phyloP scores from a whole-genome alignment of 2,113 vertebrate species.

The Podarcis raffonei region DNA sequence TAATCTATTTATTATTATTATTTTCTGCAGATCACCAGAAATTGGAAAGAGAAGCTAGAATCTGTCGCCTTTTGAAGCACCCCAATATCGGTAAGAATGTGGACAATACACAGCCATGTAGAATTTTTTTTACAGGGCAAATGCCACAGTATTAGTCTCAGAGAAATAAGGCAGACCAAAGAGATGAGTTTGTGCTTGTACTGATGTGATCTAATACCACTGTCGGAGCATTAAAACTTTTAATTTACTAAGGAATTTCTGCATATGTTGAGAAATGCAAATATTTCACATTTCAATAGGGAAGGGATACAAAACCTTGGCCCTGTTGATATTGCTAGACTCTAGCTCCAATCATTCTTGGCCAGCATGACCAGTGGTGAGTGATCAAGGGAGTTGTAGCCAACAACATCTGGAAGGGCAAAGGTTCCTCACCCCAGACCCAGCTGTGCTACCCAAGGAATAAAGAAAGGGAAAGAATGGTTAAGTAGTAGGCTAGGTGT shows the following conservation, averaged over 20 bases:
- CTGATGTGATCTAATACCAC: neutral
- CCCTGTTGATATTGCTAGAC: neutral
- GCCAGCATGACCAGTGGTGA: neutral
- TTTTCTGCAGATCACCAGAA: conserved; percentile 89
- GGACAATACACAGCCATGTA: neutral
- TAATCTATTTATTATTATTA: conserved; percentile 20
- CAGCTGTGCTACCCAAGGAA: neutral
- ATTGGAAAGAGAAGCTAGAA: conserved; percentile 92
- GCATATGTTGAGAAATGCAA: neutral
- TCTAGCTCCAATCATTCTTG: neutral
- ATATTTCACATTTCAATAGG: neutral
- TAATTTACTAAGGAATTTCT: neutral
- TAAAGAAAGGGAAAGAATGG: neutral
- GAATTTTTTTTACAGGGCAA: neutral
- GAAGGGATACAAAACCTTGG: neutral
- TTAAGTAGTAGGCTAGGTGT: neutral
- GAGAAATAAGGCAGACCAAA: neutral
- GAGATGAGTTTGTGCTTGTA: neutral
- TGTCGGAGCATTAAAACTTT: neutral
- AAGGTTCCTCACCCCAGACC: neutral
- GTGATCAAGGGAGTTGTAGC: no score
- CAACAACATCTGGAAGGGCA: neutral
- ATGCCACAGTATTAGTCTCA: neutral
- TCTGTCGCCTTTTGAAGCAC: conserved; percentile 93
- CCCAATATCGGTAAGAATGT: conserved; percentile 88